Percentiles rank a stretch among this genome's conserved stretches.
Conservation (phyloP, 2,113 vertebrate genomes). For the Phodopus roborovskii region DNA sequence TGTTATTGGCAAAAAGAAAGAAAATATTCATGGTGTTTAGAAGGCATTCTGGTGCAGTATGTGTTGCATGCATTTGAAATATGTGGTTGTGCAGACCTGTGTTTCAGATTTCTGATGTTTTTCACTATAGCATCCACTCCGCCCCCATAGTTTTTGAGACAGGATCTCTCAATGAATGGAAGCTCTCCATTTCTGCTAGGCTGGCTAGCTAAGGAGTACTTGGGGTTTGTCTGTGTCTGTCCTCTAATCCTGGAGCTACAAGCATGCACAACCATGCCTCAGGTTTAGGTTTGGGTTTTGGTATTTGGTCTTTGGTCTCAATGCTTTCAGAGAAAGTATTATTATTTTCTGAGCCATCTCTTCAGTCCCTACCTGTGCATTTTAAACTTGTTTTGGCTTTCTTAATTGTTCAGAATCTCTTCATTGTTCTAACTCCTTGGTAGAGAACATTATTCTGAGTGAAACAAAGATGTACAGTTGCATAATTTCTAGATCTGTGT, state of each 20-base stretch:
- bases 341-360: background rate
- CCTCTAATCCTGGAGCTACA: background rate
- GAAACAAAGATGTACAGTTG: background rate
- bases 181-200: background rate
- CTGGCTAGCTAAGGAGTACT: background rate
- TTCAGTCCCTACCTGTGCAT: background rate
- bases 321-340: background rate
- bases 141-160: background rate
- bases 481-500: background rate
- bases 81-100: too few species aligned
- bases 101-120: background rate
- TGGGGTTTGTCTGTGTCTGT: background rate
- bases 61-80: background rate
- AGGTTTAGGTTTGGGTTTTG: background rate
- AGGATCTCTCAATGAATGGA: background rate
- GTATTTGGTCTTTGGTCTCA: background rate
- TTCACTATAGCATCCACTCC: background rate
- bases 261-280: background rate
- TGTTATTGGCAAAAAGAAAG: slow-evolving; percentile 42
- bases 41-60: background rate
- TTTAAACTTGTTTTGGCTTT: slow-evolving; percentile 5
- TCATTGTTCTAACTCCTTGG: slow-evolving; percentile 21
- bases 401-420: slow-evolving; percentile 3
- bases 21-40: background rate
- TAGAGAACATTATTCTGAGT: slow-evolving; percentile 38